phyloP scores from a whole-genome alignment of 2,888 invertebrate genomes.

The Trisateles emortualis region DNA sequence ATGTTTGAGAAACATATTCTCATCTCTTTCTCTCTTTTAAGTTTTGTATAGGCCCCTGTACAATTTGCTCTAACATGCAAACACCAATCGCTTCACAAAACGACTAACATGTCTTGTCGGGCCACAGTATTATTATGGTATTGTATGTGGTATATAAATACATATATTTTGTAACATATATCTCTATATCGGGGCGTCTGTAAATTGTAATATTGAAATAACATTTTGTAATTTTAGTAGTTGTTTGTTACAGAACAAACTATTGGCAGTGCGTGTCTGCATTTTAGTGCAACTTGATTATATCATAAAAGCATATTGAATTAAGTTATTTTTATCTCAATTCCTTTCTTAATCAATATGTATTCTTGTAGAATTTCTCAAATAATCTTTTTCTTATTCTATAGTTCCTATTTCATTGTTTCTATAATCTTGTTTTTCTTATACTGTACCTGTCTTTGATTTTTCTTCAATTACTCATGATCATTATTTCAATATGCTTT shows the following conservation, averaged over 20 bases:
- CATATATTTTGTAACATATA: slow-evolving; percentile 83
- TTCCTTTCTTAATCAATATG: slow-evolving; percentile 35
- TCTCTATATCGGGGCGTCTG: slow-evolving; percentile 75
- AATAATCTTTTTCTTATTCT: slow-evolving; percentile 1
- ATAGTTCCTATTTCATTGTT: slow-evolving; percentile 15
- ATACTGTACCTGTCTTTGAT: slow-evolving; percentile 24
- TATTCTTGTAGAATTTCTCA: slow-evolving; percentile 29
- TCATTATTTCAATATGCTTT: slow-evolving; percentile 85
- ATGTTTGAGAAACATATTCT: slow-evolving; percentile 58
- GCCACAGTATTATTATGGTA: slow-evolving; percentile 83
- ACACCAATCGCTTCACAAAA: slow-evolving; percentile 87
- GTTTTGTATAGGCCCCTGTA: slow-evolving; percentile 69
- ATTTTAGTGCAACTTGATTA: slow-evolving; percentile 85
- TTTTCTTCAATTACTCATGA: slow-evolving; percentile 34
- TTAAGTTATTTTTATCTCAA: slow-evolving; percentile 62
- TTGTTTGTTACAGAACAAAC: slow-evolving; percentile 66
- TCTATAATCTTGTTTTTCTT: slow-evolving; percentile 15
- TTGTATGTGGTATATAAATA: slow-evolving; percentile 83
- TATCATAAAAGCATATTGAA: slow-evolving; percentile 81
- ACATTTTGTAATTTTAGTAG: slow-evolving; percentile 65
- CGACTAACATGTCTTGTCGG: slow-evolving; percentile 86
- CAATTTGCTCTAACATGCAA: slow-evolving; percentile 88
- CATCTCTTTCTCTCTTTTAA: slow-evolving; percentile 35
- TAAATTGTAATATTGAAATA: slow-evolving; percentile 68
- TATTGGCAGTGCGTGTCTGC: slow-evolving; percentile 87